These are phyloP conservation scores for Brachyptera risi DNA, from an alignment of 2,888 invertebrate genomes.

Conservation along the genomic window DNA sequence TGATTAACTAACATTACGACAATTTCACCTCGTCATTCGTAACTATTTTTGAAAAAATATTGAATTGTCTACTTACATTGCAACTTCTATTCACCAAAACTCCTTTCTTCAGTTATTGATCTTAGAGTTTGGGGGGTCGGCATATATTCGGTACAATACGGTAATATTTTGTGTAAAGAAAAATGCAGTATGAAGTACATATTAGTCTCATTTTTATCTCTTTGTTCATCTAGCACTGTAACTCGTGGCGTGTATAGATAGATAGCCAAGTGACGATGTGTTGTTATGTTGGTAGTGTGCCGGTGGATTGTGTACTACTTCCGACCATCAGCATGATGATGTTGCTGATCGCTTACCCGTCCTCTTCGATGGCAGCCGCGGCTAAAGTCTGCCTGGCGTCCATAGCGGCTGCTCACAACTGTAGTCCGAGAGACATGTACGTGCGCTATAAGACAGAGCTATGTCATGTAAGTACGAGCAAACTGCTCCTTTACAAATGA, in stretches of 20 bases:
- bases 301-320: slow-evolving; percentile 19
- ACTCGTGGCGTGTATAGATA: slow-evolving; percentile 3
- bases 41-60: too few relatives aligned
- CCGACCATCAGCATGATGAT: slow-evolving; percentile 22
- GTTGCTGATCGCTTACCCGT: slow-evolving; percentile 22
- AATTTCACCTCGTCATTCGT: too few relatives aligned
- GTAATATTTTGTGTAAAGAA: too few relatives aligned
- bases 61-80: too few relatives aligned
- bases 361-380: slow-evolving; percentile 44
- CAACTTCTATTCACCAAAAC: too few relatives aligned
- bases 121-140: too few relatives aligned
- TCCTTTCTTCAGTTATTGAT: too few relatives aligned
- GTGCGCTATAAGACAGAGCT: slow-evolving; percentile 58
- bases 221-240: neutral
- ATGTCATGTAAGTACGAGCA: slow-evolving; percentile 41
- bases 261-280: neutral
- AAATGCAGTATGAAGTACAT: too few relatives aligned
- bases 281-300: slow-evolving; percentile 13
- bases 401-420: slow-evolving; percentile 52
- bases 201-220: neutral
- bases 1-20: too few relatives aligned
- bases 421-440: slow-evolving; percentile 56
- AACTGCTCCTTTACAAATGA: too few relatives aligned
- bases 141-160: too few relatives aligned
- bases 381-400: slow-evolving; percentile 56